Evolutionary conservation across 2,888 invertebrate species (phyloP).

Genomic region (Drosophila demipolita): DNA sequence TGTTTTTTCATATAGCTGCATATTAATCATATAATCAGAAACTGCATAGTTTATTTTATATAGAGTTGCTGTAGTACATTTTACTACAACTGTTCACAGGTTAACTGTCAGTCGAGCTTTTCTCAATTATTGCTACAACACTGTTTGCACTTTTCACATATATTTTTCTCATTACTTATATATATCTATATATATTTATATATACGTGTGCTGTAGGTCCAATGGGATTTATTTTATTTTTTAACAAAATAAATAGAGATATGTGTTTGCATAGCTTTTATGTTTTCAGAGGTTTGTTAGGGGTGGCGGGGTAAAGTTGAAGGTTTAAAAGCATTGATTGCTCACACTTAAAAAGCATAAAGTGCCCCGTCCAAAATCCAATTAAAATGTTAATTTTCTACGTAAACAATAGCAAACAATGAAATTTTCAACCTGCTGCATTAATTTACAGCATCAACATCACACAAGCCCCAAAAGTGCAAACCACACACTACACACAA

Average conservation of each 20-base stretch:
- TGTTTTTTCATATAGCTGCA: too few relatives aligned
- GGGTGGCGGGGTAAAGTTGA: background rate
- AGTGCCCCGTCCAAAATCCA: slow-evolving; percentile 51
- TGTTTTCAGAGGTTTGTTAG: background rate
- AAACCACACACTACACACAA: slow-evolving; percentile 11
- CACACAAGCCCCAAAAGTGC: slow-evolving; percentile 32
- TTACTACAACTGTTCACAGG: too few relatives aligned
- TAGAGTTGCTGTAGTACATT: too few relatives aligned
- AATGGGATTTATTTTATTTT: slow-evolving; percentile 9
- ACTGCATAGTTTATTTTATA: too few relatives aligned
- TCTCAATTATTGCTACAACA: background rate
- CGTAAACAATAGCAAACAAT: slow-evolving; percentile 59
- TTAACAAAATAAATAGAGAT: slow-evolving; percentile 33
- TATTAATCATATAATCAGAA: too few relatives aligned
- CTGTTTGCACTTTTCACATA: background rate
- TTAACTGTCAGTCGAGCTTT: too few relatives aligned
- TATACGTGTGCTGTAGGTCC: slow-evolving; percentile 22
- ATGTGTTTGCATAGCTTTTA: slow-evolving; percentile 2
- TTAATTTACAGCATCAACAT: slow-evolving; percentile 49
- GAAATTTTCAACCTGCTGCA: slow-evolving; percentile 47
- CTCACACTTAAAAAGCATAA: slow-evolving; percentile 17
- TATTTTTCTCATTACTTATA: slow-evolving; percentile 3
- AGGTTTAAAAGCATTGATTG: slow-evolving; percentile 5
- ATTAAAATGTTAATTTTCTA: slow-evolving; percentile 73
- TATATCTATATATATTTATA: background rate